Conservation (phyloP, 2,797 vertebrate species). For the Darevskia nairensis region DNA sequence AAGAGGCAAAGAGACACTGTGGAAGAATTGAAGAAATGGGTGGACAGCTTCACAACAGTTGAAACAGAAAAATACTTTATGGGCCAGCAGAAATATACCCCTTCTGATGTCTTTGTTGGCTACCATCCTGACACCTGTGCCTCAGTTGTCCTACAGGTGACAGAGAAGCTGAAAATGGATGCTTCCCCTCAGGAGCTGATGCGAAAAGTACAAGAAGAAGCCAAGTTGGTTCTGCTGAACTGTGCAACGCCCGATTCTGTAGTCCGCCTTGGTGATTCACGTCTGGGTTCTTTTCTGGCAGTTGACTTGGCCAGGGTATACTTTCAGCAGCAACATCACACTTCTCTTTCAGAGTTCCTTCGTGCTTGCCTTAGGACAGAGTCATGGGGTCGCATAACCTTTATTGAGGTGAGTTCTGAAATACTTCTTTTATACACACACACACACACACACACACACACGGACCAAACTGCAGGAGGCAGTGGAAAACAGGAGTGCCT, state of each 20-base stretch:
- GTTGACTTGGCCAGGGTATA: conserved; percentile 78
- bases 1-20: conserved; percentile 81
- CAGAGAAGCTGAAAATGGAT: conserved; percentile 70
- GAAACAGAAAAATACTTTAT: conserved; percentile 51
- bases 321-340: conserved; percentile 85
- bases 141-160: conserved; percentile 89
- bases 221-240: conserved; percentile 84
- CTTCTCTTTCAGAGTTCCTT: conserved; percentile 88
- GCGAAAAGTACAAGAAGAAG: conserved; percentile 71
- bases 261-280: conserved; percentile 82
- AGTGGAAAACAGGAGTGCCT: too few species aligned
- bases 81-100: conserved; percentile 77
- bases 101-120: conserved; percentile 90
- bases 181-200: conserved; percentile 52
- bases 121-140: conserved; percentile 92
- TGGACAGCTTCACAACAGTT: conserved; percentile 73
- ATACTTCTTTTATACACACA: too few species aligned
- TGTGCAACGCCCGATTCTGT: conserved; percentile 94
- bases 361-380: conserved; percentile 67
- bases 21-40: conserved; percentile 84
- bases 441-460: too few species aligned
- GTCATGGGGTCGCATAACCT: conserved; percentile 54
- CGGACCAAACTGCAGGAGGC: too few species aligned
- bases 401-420: conserved; percentile 87
- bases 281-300: conserved; percentile 71